A percentile compares a stretch with the other conserved stretches of the same genome.
These are phyloP conservation scores for Ceraclea dissimilis DNA, from an alignment of 2,888 invertebrate species.

Conservation along the genomic window DNA sequence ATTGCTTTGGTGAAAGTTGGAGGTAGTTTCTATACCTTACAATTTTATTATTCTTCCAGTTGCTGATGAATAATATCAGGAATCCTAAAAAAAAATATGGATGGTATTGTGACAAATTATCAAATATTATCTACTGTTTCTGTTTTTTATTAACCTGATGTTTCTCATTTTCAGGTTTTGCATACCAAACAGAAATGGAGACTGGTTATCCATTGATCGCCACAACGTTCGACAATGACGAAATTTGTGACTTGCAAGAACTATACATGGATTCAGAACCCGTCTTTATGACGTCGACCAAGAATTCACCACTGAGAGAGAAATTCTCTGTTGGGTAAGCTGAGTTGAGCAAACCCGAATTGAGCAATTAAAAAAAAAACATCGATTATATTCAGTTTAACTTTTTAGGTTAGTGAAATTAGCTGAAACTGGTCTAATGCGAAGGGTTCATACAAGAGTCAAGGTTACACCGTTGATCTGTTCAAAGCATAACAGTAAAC, in stretches of 20 bases:
- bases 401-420: conserved; percentile 11
- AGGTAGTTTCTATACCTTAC: conserved; percentile 15
- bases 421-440: conserved; percentile 8
- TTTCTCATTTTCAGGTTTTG: conserved; percentile 27
- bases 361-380: too few relatives aligned
- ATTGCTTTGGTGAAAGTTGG: conserved; percentile 32
- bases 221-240: conserved; percentile 29
- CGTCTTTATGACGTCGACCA: conserved; percentile 28
- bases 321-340: conserved; percentile 15
- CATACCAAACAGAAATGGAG: conserved; percentile 33
- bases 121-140: too few relatives aligned
- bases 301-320: conserved; percentile 26
- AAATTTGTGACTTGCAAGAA: conserved; percentile 32
- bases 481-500: background rate
- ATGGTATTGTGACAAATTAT: too few relatives aligned
- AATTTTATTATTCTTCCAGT: too few relatives aligned
- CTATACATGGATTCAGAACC: conserved; percentile 29
- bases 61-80: too few relatives aligned
- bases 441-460: conserved; percentile 2
- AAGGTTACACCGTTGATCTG: conserved; percentile 3
- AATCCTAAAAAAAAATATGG: too few relatives aligned
- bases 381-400: too few relatives aligned
- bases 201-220: conserved; percentile 30
- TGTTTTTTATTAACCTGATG: background rate
- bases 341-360: too few relatives aligned